These are phyloP conservation scores for Phrynocephalus vlangalii DNA, from an alignment of 2,797 vertebrate species.

Conservation along the genomic window DNA sequence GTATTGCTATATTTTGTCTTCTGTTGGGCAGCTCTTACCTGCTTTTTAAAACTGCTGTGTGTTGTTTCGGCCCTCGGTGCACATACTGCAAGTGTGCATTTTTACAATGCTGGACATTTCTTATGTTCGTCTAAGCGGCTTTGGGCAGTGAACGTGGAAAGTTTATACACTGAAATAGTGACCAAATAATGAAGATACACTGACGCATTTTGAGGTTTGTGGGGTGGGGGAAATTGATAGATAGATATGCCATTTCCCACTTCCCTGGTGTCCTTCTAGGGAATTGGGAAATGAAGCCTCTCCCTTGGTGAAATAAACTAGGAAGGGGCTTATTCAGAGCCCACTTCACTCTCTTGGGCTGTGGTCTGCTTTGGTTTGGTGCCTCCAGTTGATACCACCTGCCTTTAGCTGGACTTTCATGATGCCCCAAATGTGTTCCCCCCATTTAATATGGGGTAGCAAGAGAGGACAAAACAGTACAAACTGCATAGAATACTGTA, in stretches of 20 bases:
- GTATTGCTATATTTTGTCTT: background rate
- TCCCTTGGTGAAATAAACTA: background rate
- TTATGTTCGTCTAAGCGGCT: too few relatives aligned
- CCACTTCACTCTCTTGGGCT: background rate
- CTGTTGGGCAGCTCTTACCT: background rate
- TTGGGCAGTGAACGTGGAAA: background rate
- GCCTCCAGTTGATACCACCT: too few relatives aligned
- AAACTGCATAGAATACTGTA: too few relatives aligned
- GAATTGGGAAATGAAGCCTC: too few relatives aligned
- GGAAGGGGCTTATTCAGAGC: background rate
- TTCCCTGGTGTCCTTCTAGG: too few relatives aligned
- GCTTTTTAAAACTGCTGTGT: background rate
- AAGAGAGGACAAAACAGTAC: too few relatives aligned
- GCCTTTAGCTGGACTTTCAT: background rate
- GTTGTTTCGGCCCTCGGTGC: background rate
- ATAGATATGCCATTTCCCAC: background rate
- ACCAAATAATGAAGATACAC: background rate
- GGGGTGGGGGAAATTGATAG: background rate
- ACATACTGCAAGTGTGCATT: background rate
- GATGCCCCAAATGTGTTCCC: background rate
- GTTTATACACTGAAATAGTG: background rate
- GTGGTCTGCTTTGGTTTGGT: background rate
- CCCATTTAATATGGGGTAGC: background rate
- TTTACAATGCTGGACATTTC: too few relatives aligned
- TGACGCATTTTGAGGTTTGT: background rate